Evolutionary conservation across 2,797 vertebrate species (phyloP).

Genomic region (Cuculus canorus): DNA sequence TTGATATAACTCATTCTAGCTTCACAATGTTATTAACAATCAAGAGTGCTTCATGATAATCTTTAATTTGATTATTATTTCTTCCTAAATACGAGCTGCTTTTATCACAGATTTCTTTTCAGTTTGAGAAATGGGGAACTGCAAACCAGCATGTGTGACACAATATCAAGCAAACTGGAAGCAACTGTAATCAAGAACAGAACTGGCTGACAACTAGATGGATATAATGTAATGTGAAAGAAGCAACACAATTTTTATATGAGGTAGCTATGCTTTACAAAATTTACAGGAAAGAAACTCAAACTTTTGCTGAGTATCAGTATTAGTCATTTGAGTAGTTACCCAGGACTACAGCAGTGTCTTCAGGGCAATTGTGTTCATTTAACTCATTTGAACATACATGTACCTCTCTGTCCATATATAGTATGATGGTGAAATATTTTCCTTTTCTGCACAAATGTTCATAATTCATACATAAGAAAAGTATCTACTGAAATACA

Average conservation of each 20-base stretch:
- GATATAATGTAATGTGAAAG: slow-evolving; percentile 1
- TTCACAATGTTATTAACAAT: neutral
- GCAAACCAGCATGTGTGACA: neutral
- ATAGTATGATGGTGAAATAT: neutral
- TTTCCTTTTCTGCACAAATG: neutral
- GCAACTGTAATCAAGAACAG: slow-evolving; percentile 25
- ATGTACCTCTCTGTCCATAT: neutral
- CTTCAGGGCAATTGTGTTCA: rapidly evolving
- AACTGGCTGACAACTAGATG: neutral
- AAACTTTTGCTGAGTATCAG: neutral
- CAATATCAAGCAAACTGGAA: neutral
- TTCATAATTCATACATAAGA: neutral
- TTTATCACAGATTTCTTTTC: neutral
- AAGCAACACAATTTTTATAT: neutral
- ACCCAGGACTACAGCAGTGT: neutral
- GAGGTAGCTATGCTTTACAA: neutral
- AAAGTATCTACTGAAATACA: neutral
- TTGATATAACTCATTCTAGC: neutral
- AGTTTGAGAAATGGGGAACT: neutral
- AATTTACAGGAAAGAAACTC: neutral
- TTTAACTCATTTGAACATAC: neutral
- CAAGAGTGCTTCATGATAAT: neutral
- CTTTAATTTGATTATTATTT: slow-evolving; percentile 5
- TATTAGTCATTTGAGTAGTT: neutral
- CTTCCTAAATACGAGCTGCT: neutral